Evolutionary conservation across 2,888 invertebrate genomes (phyloP), one percentile per base, ranked within the genome.

Genomic region (Strigamia transsilvanica): DNA sequence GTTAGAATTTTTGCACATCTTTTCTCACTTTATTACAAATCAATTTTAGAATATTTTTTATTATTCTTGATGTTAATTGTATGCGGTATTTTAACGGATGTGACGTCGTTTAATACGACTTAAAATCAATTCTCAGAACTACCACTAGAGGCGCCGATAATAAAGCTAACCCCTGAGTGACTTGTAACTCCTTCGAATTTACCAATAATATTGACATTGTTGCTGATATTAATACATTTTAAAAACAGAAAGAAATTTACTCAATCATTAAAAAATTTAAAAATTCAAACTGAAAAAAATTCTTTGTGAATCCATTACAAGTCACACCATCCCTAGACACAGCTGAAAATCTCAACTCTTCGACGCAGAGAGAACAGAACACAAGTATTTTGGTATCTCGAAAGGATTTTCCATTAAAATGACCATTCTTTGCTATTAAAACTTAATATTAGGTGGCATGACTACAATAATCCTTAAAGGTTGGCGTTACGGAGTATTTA

Each of bases 401-500:
- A 10, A 38, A 38, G 2, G 38, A 38, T 38, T 46, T 10, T 15
- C 13, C 4, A 13, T 46, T 46, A 46, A n/a, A 46, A 46, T 46
- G 46, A 46, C 46, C 6, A 12, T 4, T 46, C 1, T 46, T 46
- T 46, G 2, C n/a, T 46, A 46, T 46, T 12, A 46, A 46, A 46
- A 46, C 46, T 46, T 13, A 46, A 12, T 12, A 15, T 15, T n/a
- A 46, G n/a, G 46, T 46, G 61, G 23, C 2, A 80, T 80, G 80
- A 9, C 80, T 18, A 61, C 9, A 32, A 13, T 56, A 32, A 56
- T 82, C 82, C 82, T 88, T 18, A 86, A 83, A 83, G 91, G 91
- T 23, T 91, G 91, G 90, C 89, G 90, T 66, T 91, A 90, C 85
- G 87, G 86, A 10, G 88, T 89, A 1, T 90, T 92, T 82, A 85